These are phyloP conservation scores for Sylvicapra grimmia DNA, from an alignment of 2,113 vertebrate species.

Conservation along the genomic window DNA sequence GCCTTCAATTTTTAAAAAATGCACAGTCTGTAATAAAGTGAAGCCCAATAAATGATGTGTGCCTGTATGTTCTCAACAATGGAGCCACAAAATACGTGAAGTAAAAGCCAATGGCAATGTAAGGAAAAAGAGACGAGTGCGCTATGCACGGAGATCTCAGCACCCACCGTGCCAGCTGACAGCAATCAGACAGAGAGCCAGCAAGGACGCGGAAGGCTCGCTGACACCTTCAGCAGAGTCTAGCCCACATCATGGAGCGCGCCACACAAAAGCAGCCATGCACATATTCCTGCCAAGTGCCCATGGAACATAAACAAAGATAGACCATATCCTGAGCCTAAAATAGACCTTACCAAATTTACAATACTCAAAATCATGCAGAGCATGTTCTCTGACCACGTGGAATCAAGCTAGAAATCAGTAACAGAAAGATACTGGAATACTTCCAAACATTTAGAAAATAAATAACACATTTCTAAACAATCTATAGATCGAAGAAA, in stretches of 20 bases:
- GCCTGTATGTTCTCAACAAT: neutral
- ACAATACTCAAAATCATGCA: neutral
- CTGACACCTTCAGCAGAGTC: too few relatives aligned
- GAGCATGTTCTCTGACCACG: neutral
- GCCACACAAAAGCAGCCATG: too few relatives aligned
- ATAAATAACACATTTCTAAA: neutral
- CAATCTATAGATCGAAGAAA: neutral
- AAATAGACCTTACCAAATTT: neutral
- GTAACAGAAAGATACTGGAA: neutral
- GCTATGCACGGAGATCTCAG: neutral
- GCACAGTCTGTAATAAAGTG: neutral
- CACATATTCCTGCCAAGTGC: neutral
- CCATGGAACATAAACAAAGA: neutral
- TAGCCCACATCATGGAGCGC: rapidly evolving
- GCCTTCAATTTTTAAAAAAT: neutral
- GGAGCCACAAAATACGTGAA: neutral
- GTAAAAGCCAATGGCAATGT: too few relatives aligned
- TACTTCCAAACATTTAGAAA: neutral
- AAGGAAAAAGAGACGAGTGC: neutral
- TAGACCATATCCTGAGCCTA: neutral
- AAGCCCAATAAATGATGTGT: neutral
- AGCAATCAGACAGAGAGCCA: neutral
- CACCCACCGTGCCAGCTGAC: too few relatives aligned
- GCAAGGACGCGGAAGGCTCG: neutral
- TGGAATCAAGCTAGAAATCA: neutral